Conservation (phyloP, 2,797 vertebrate genomes). For the Acomys russatus region DNA sequence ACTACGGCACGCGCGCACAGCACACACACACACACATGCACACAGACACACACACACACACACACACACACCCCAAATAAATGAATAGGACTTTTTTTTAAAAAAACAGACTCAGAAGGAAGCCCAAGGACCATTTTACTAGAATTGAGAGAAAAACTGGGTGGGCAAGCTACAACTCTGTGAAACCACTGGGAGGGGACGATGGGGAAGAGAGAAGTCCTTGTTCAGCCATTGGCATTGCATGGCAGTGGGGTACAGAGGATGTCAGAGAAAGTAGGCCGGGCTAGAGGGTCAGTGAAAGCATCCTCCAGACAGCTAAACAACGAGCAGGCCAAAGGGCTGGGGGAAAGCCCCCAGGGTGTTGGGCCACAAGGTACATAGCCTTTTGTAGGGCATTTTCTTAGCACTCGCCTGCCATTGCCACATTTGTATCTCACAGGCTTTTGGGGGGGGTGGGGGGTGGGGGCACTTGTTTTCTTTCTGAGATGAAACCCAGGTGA, state of each 20-base stretch:
- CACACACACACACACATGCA: neutral
- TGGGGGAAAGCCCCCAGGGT: neutral
- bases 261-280: neutral
- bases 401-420: too few relatives aligned
- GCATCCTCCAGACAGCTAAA: neutral
- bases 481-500: neutral
- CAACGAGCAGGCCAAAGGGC: neutral
- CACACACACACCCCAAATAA: neutral
- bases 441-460: neutral
- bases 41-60: neutral
- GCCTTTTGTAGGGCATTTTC: neutral
- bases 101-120: neutral
- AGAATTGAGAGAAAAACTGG: neutral
- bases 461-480: neutral
- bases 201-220: neutral
- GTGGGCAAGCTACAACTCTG: neutral
- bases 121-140: neutral
- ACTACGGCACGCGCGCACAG: rapidly evolving
- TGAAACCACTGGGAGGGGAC: neutral
- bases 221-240: neutral
- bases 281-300: neutral
- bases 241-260: neutral
- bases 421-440: neutral
- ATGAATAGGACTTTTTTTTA: neutral
- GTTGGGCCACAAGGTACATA: neutral